Percentiles rank a stretch among this genome's conserved stretches.
Evolutionary conservation across 2,113 vertebrate genomes (phyloP).

Genomic region (Symphodus melops): DNA sequence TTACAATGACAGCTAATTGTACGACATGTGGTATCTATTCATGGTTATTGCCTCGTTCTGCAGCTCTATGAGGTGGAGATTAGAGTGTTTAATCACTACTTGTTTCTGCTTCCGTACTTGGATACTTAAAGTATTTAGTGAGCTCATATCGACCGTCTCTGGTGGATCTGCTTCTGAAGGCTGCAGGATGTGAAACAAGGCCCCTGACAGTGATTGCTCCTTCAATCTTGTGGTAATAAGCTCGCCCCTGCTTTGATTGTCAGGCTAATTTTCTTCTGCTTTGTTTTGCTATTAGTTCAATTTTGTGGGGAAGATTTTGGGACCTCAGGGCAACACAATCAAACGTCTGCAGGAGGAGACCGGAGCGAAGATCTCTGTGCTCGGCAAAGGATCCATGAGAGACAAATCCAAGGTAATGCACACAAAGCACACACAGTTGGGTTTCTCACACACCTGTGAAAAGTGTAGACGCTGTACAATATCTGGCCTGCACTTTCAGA

Average conservation of each 20-base stretch:
- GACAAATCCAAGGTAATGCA: conserved; percentile 95
- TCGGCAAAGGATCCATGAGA: conserved; percentile 99
- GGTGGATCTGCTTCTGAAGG: conserved; percentile 49
- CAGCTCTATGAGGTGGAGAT: conserved; percentile 15
- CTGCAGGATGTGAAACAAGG: conserved; percentile 29
- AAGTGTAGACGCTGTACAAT: conserved; percentile 45
- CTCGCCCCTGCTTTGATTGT: conserved; percentile 12
- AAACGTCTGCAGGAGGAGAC: conserved; percentile 99
- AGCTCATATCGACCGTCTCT: conserved; percentile 43
- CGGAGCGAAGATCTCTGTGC: conserved; percentile 98
- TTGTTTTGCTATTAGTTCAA: conserved; percentile 88
- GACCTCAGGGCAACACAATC: conserved; percentile 98
- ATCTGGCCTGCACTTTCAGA: conserved; percentile 50
- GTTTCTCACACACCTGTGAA: conserved; percentile 33
- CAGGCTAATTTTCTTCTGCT: conserved; percentile 31
- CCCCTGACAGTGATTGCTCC: conserved; percentile 35
- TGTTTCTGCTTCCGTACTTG: conserved; percentile 24
- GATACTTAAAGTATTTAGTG: conserved; percentile 32
- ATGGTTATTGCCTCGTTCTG: conserved; percentile 21
- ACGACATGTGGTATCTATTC: conserved; percentile 14
- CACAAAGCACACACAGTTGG: conserved; percentile 16
- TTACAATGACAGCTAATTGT: conserved; percentile 32
- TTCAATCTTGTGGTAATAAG: conserved; percentile 27
- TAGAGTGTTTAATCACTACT: conserved; percentile 9
- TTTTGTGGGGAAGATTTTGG: conserved; percentile 98